These are phyloP conservation scores for Nebria brevicollis DNA, from an alignment of 2,888 invertebrate genomes.

Conservation along the genomic window DNA sequence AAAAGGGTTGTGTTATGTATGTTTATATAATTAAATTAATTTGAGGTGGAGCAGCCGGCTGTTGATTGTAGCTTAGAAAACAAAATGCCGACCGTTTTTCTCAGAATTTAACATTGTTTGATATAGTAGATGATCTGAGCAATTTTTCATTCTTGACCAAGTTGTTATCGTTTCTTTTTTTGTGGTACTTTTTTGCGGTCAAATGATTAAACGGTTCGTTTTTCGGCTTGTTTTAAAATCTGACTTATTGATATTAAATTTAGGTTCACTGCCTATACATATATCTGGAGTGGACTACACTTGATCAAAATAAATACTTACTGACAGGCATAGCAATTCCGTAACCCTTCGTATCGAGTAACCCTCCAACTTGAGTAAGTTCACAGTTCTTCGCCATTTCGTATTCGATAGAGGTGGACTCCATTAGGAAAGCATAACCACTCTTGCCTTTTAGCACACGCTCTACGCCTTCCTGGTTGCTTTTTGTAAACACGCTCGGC, in stretches of 20 bases:
- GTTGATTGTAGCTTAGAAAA: conserved; percentile 7
- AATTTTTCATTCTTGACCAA: background rate
- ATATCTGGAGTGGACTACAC: background rate
- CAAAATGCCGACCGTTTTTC: conserved; percentile 9
- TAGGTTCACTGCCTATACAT: background rate
- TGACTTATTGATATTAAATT: conserved; percentile 27
- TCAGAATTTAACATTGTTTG: conserved; percentile 1
- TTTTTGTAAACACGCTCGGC: conserved; percentile 83
- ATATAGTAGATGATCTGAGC: background rate
- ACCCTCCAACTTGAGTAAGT: conserved; percentile 81
- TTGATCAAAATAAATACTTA: conserved; percentile 64
- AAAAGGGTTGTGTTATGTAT: conserved; percentile 7
- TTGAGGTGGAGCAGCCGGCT: conserved; percentile 7
- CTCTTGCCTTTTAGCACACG: conserved; percentile 82
- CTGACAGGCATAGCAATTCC: conserved; percentile 92
- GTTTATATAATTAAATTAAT: conserved; percentile 18
- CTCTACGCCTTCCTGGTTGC: conserved; percentile 88
- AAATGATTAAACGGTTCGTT: conserved; percentile 17
- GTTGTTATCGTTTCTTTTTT: background rate
- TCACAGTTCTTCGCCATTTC: conserved; percentile 87
- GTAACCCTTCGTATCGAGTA: conserved; percentile 91
- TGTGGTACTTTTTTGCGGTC: conserved; percentile 12
- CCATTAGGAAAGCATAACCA: conserved; percentile 94
- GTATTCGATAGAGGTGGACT: conserved; percentile 95
- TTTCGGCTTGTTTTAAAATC: conserved; percentile 20